These are phyloP conservation scores for Oncorhynchus mykiss DNA, from an alignment of 2,113 vertebrate species.

Conservation along the genomic window DNA sequence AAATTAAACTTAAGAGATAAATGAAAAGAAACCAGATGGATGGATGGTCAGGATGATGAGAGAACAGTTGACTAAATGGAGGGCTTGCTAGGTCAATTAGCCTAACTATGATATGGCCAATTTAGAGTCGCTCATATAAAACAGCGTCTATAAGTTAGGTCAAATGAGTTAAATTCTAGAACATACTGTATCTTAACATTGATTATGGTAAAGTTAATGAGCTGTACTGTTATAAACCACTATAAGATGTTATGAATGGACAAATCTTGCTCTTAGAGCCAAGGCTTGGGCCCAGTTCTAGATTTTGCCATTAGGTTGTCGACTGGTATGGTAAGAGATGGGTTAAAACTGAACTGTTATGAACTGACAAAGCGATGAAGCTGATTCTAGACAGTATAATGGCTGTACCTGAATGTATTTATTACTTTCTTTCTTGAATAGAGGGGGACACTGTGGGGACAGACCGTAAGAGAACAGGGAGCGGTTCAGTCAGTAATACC, in stretches of 20 bases:
- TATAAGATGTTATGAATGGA: too few relatives aligned
- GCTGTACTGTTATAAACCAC: background rate
- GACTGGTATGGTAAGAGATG: constrained; percentile 30
- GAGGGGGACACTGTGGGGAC: constrained; percentile 79
- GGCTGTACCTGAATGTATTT: constrained; percentile 82
- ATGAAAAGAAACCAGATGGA: constrained; percentile 5
- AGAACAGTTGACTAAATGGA: constrained; percentile 27
- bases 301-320: constrained; percentile 54
- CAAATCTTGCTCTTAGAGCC: constrained; percentile 17
- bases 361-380: constrained; percentile 44
- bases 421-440: constrained; percentile 86
- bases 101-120: background rate
- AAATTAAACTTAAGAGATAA: constrained; percentile 3
- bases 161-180: constrained; percentile 41
- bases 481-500: constrained; percentile 10
- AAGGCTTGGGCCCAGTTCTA: constrained; percentile 18
- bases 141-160: constrained; percentile 1
- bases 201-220: background rate
- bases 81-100: constrained; percentile 13
- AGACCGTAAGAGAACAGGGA: constrained; percentile 71
- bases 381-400: constrained; percentile 49
- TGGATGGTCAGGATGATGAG: constrained; percentile 33
- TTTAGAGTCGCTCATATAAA: background rate
- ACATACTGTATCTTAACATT: constrained; percentile 28
- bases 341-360: too few relatives aligned